These are phyloP conservation scores for Branchellion lobata DNA, from an alignment of 2,888 invertebrate species.

Conservation along the genomic window DNA sequence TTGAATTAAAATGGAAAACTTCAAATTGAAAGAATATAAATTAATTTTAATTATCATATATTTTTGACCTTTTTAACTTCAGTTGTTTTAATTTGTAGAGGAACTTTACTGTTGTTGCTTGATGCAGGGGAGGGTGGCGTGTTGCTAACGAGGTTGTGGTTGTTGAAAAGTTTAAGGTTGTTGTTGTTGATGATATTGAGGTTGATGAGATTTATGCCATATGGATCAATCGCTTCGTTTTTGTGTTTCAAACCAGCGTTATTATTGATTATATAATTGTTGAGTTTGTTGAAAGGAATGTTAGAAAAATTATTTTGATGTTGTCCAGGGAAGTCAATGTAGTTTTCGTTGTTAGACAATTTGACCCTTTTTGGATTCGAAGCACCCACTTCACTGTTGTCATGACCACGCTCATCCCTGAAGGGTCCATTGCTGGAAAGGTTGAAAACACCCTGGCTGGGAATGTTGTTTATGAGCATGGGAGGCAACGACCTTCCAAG, in stretches of 20 bases:
- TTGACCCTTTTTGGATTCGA: neutral
- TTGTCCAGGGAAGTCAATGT: neutral
- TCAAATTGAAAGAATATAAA: no score
- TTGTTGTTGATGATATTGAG: neutral
- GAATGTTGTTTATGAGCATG: neutral
- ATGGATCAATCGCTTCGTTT: neutral
- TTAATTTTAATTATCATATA: no score
- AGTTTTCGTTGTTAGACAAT: conserved; percentile 8
- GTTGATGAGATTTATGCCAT: conserved; percentile 10
- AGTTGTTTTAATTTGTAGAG: neutral
- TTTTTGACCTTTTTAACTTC: conserved; percentile 7
- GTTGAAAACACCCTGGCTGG: neutral
- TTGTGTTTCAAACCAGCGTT: neutral
- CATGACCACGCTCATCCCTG: neutral
- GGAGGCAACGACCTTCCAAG: conserved; percentile 1
- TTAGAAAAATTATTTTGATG: neutral
- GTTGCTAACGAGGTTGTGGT: neutral
- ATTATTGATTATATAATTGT: conserved; percentile 1
- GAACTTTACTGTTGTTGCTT: neutral
- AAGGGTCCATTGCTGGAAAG: neutral
- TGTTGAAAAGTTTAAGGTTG: neutral
- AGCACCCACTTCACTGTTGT: neutral
- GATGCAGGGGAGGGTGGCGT: neutral
- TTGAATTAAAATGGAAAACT: no score
- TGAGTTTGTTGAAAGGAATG: conserved; percentile 11